Conservation (phyloP, 2,888 invertebrate species). For the Leucophenga maculata region DNA sequence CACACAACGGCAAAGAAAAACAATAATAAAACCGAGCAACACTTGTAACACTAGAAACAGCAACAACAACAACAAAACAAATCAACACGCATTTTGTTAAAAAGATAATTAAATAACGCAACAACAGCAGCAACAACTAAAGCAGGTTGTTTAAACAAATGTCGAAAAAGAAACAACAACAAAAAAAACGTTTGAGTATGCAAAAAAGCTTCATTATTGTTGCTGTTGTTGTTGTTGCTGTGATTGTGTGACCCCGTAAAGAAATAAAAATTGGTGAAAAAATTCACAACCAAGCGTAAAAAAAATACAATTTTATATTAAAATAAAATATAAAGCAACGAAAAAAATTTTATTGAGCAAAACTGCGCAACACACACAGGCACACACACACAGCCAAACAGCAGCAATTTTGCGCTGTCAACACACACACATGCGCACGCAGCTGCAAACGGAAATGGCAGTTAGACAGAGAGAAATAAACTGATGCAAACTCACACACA, state of each 20-base stretch:
- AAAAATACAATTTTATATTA: conserved; percentile 28
- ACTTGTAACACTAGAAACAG: conserved; percentile 16
- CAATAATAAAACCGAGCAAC: conserved; percentile 45
- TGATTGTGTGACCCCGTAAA: not conserved
- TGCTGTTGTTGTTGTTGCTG: not conserved
- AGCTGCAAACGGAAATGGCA: conserved; percentile 21
- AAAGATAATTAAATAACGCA: conserved; percentile 34
- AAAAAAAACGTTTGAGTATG: not conserved
- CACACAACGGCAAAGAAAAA: not conserved
- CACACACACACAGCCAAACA: not conserved
- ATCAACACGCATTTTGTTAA: conserved; percentile 36
- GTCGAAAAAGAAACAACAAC: not conserved
- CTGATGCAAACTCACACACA: not conserved
- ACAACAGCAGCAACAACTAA: conserved; percentile 26
- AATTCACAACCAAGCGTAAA: conserved; percentile 10
- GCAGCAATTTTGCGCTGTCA: conserved; percentile 14
- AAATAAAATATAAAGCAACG: not conserved
- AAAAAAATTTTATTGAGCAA: conserved; percentile 5
- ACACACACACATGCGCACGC: not conserved
- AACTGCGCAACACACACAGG: conserved; percentile 11
- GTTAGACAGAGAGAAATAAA: not conserved
- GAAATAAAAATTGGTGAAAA: conserved; percentile 7
- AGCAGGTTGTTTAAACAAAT: conserved; percentile 11
- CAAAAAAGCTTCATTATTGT: not conserved
- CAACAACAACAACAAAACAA: conserved; percentile 14